phyloP scores from a whole-genome alignment of 2,888 invertebrate genomes.

The Euplexia lucipara region DNA sequence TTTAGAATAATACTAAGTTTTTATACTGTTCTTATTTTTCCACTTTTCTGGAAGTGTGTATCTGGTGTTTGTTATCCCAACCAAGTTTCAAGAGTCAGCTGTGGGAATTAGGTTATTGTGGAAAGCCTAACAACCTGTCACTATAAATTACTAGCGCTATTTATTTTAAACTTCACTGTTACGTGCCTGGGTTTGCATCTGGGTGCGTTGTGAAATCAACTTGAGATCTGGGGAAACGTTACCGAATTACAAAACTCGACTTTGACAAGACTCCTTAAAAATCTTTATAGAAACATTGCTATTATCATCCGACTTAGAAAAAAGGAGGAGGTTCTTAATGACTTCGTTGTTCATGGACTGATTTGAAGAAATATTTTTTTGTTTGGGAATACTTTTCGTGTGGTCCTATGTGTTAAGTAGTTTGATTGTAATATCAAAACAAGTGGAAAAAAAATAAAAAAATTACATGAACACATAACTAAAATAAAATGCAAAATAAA shows the following conservation, averaged over 20 bases:
- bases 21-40: slow-evolving; percentile 25
- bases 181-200: slow-evolving; percentile 24
- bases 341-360: too few relatives aligned
- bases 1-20: slow-evolving; percentile 24
- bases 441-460: too few relatives aligned
- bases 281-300: too few relatives aligned
- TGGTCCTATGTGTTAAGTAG: too few relatives aligned
- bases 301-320: too few relatives aligned
- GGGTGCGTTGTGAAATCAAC: slow-evolving; percentile 19
- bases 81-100: slow-evolving; percentile 20
- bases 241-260: slow-evolving; percentile 14
- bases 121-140: slow-evolving; percentile 36
- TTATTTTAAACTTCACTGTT: slow-evolving; percentile 40
- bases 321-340: too few relatives aligned
- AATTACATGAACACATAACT: too few relatives aligned
- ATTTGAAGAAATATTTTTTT: too few relatives aligned
- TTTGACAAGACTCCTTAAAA: not conserved
- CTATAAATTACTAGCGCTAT: slow-evolving; percentile 45
- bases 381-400: too few relatives aligned
- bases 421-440: too few relatives aligned
- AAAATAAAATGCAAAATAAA: too few relatives aligned
- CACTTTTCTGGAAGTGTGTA: slow-evolving; percentile 32
- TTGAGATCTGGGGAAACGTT: too few relatives aligned
- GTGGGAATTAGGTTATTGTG: slow-evolving; percentile 47
- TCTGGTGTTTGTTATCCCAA: slow-evolving; percentile 50